phyloP scores from a whole-genome alignment of 2,888 invertebrate genomes.

The Callyntrura sp. region DNA sequence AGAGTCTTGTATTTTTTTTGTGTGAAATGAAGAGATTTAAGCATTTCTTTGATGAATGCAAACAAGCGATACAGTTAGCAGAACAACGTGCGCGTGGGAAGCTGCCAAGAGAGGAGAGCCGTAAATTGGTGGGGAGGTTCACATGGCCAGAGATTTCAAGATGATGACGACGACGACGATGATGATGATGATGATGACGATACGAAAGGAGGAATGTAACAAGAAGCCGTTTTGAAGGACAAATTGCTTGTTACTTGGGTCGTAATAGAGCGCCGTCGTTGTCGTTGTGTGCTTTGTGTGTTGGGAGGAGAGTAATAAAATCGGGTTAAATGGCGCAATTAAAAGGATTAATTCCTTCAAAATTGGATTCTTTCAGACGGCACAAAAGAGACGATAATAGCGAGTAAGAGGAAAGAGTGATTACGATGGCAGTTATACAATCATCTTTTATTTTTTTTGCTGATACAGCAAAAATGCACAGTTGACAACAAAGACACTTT shows the following conservation, averaged over 20 bases:
- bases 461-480: conserved; percentile 33
- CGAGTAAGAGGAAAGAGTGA: neutral
- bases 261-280: neutral
- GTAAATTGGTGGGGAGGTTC: neutral
- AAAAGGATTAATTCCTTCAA: conserved; percentile 61
- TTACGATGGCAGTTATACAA: conserved; percentile 42
- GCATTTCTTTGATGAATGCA: too few relatives aligned
- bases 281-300: conserved; percentile 1
- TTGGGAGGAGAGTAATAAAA: conserved; percentile 35
- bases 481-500: neutral
- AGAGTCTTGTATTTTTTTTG: too few relatives aligned
- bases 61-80: too few relatives aligned
- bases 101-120: neutral
- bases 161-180: neutral
- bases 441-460: conserved; percentile 6
- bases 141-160: neutral
- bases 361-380: conserved; percentile 33
- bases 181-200: neutral
- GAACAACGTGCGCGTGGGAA: too few relatives aligned
- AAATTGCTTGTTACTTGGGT: conserved; percentile 14
- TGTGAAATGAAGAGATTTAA: too few relatives aligned
- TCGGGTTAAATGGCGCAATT: conserved; percentile 64
- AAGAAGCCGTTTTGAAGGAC: neutral
- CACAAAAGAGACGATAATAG: neutral
- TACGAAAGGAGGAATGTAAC: neutral